phyloP scores from a whole-genome alignment of 2,888 invertebrate species.

The Epinotia nisella region DNA sequence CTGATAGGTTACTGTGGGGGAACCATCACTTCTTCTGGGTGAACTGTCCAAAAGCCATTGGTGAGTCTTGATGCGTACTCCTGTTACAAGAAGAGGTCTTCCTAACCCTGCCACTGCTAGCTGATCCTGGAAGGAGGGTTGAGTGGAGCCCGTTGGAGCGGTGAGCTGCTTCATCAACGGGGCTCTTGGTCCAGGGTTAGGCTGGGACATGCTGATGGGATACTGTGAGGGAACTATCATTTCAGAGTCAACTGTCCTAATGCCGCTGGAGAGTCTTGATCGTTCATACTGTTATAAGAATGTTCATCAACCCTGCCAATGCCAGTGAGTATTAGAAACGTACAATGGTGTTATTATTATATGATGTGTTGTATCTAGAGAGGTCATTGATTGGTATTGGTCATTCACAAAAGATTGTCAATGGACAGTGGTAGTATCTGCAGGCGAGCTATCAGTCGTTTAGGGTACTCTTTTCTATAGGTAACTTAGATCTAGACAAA shows the following conservation, averaged over 20 bases:
- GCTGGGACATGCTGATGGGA: constrained; percentile 96
- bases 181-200: constrained; percentile 92
- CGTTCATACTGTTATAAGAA: too few species aligned
- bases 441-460: too few species aligned
- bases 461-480: too few species aligned
- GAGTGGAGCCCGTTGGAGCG: constrained; percentile 93
- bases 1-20: constrained; percentile 98
- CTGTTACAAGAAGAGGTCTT: constrained; percentile 75
- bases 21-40: constrained; percentile 99
- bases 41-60: constrained; percentile 94
- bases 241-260: constrained; percentile 98
- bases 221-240: constrained; percentile 99
- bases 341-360: too few species aligned
- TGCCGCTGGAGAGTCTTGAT: too few species aligned
- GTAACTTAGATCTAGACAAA: too few species aligned
- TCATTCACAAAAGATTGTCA: too few species aligned
- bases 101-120: constrained; percentile 96
- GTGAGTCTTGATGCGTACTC: constrained; percentile 65
- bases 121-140: constrained; percentile 92
- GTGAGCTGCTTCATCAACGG: constrained; percentile 99
- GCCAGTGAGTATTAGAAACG: too few species aligned
- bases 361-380: too few species aligned
- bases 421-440: too few species aligned
- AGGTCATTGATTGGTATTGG: too few species aligned
- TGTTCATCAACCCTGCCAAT: too few species aligned